Conservation (phyloP, 2,113 vertebrate species). For the Podarcis muralis region DNA sequence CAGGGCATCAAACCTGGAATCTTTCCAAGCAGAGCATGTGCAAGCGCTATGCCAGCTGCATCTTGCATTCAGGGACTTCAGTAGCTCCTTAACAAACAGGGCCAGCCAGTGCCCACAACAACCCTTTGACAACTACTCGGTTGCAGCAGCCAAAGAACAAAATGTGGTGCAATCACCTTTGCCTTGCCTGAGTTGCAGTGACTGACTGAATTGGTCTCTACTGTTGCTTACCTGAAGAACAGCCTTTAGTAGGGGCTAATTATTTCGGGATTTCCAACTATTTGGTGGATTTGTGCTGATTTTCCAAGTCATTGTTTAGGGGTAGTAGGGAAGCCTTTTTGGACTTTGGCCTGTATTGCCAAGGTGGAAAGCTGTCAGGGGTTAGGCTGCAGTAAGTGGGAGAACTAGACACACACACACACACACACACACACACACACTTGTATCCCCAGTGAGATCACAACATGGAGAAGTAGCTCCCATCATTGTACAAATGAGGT, state of each 20-base stretch:
- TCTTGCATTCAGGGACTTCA: background rate
- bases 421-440: background rate
- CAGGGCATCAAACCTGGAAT: no score
- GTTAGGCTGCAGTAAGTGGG: background rate
- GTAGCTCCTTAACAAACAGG: background rate
- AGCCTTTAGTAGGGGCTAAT: background rate
- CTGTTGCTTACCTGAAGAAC: background rate
- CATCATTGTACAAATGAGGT: no score
- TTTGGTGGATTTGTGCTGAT: background rate
- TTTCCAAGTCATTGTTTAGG: background rate
- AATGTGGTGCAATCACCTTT: background rate
- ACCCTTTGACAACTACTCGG: background rate
- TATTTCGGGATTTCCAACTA: background rate
- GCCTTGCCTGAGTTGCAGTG: background rate
- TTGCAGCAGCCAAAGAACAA: background rate
- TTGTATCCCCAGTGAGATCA: background rate
- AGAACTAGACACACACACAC: background rate
- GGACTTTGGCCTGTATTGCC: background rate
- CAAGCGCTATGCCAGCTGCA: no score
- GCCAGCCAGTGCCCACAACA: background rate
- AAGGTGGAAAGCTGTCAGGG: background rate
- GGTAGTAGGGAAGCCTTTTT: background rate
- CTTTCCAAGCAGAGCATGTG: no score
- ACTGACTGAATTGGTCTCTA: background rate
- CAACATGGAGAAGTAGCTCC: no score